Evolutionary conservation across 2,113 vertebrate genomes (phyloP).

Genomic region (Lathamus discolor): DNA sequence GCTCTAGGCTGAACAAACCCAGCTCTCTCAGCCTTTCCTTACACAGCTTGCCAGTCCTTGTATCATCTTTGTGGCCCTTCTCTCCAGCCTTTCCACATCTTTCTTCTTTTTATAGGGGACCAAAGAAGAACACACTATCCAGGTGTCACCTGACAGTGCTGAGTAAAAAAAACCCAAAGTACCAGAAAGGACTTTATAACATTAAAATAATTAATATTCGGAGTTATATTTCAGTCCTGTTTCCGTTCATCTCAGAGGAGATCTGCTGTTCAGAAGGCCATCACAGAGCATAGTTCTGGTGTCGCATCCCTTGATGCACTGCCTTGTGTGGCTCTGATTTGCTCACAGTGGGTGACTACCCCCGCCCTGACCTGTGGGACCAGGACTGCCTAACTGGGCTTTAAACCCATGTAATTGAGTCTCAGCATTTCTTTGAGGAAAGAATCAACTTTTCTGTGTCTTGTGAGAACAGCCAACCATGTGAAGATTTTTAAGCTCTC

Average conservation of each 20-base stretch:
- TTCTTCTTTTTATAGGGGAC: background rate
- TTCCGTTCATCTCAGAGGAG: background rate
- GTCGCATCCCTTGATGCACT: background rate
- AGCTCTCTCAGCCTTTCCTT: background rate
- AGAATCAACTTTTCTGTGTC: background rate
- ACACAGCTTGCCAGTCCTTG: background rate
- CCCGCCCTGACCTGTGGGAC: accelerated
- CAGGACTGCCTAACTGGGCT: accelerated
- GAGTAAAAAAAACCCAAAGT: background rate
- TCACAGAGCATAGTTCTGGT: background rate
- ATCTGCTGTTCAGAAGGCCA: background rate
- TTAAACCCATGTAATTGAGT: background rate
- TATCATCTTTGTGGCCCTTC: background rate
- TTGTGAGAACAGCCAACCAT: background rate
- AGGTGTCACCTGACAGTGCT: background rate
- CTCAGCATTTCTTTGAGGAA: background rate
- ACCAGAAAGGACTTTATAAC: background rate
- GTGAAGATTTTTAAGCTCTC: background rate
- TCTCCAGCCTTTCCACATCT: background rate
- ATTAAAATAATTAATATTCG: background rate
- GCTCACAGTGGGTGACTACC: background rate
- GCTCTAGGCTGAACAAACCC: background rate
- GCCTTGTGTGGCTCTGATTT: background rate
- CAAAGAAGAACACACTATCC: background rate
- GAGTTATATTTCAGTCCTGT: background rate